phyloP scores from a whole-genome alignment of 2,888 invertebrate genomes.

The Dryomyza anilis region DNA sequence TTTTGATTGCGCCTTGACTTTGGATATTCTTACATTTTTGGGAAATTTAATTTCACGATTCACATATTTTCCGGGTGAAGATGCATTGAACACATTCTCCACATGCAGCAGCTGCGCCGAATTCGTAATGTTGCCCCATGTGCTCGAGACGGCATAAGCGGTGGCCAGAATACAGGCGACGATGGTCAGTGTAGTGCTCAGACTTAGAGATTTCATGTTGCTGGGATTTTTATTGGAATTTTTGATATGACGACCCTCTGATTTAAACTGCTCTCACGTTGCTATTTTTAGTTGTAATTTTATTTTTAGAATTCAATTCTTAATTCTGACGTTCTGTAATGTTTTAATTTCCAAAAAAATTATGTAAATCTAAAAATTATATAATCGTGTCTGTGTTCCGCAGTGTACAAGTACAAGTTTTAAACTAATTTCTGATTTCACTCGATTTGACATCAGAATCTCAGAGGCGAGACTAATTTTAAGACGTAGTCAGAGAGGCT shows the following conservation, averaged over 20 bases:
- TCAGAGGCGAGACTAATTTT: too few relatives aligned
- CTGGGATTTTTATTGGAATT: neutral
- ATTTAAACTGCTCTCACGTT: neutral
- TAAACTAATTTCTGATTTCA: too few relatives aligned
- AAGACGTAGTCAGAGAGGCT: too few relatives aligned
- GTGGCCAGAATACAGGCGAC: conserved; percentile 42
- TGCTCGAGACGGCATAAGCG: conserved; percentile 49
- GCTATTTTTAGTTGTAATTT: conserved; percentile 12
- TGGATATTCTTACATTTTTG: conserved; percentile 49
- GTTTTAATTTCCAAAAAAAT: too few relatives aligned
- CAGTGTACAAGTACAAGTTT: too few relatives aligned
- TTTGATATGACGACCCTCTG: neutral
- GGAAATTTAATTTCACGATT: conserved; percentile 54
- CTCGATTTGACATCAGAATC: too few relatives aligned
- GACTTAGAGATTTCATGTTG: conserved; percentile 14
- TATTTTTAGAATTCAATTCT: too few relatives aligned
- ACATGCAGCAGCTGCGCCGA: conserved; percentile 54
- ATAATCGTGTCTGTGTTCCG: too few relatives aligned
- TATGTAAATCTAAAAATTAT: too few relatives aligned
- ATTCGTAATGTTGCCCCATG: conserved; percentile 55
- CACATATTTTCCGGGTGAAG: conserved; percentile 52
- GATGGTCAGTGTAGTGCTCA: conserved; percentile 30
- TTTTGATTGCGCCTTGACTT: neutral
- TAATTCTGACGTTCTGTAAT: too few relatives aligned
- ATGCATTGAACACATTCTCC: conserved; percentile 51